Conservation (phyloP, 2,797 vertebrate genomes). For the Eutrigla gurnardus region DNA sequence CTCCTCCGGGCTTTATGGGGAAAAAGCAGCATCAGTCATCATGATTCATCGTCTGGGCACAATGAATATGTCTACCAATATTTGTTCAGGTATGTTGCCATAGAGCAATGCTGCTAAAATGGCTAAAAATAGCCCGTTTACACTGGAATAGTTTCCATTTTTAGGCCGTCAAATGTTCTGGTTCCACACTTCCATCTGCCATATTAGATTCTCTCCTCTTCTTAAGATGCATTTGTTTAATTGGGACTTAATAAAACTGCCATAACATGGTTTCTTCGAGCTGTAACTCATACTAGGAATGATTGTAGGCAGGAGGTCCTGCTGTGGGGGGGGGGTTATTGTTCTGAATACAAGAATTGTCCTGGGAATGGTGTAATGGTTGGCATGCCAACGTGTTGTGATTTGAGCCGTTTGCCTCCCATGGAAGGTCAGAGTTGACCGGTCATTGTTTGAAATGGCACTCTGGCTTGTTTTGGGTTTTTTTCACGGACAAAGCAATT, state of each 20-base stretch:
- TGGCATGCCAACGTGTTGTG: slow-evolving; percentile 64
- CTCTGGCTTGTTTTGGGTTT: slow-evolving; percentile 57
- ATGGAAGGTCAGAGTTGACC: slow-evolving; percentile 70
- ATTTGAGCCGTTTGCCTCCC: slow-evolving; percentile 69
- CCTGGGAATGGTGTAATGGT: slow-evolving; percentile 62
- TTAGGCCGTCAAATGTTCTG: neutral
- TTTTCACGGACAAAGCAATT: slow-evolving; percentile 53
- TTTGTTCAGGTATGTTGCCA: neutral
- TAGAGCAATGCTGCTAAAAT: neutral
- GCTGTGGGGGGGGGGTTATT: slow-evolving; percentile 35
- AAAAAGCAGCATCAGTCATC: neutral
- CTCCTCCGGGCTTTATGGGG: neutral
- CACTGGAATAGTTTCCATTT: neutral
- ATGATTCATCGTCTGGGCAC: neutral
- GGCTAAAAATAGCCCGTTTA: neutral
- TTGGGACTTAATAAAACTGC: neutral
- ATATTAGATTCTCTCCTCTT: neutral
- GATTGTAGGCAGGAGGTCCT: slow-evolving; percentile 10
- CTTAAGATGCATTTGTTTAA: neutral
- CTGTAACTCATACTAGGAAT: slow-evolving; percentile 17
- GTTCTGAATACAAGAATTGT: slow-evolving; percentile 64
- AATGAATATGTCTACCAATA: neutral
- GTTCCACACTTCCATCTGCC: neutral
- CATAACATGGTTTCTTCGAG: slow-evolving; percentile 2
- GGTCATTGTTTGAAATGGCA: slow-evolving; percentile 75